Percentiles rank a stretch among this genome's conserved stretches.
Evolutionary conservation across 1,140 invertebrate genomes (phyloP).

Genomic region (Arion vulgaris): DNA sequence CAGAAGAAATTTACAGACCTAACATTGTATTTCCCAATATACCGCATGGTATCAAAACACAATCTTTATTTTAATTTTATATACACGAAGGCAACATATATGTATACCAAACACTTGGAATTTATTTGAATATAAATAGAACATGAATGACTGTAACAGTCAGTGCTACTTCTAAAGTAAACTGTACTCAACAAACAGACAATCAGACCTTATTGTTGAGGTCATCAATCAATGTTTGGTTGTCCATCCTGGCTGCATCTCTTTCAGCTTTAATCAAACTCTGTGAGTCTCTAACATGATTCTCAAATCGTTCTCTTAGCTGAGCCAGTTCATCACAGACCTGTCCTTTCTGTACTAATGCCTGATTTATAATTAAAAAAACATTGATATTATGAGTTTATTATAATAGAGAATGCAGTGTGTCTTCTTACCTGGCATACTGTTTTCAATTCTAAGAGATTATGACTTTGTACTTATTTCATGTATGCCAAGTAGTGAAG

Average conservation of each 20-base stretch:
- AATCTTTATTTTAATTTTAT: no score
- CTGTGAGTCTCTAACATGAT: constrained; percentile 54
- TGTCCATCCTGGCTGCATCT: constrained; percentile 55
- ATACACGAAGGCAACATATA: no score
- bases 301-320: constrained; percentile 57
- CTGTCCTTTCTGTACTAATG: constrained; percentile 63
- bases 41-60: no score
- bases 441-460: neutral
- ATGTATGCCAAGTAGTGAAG: no score
- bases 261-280: constrained; percentile 56
- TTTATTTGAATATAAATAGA: no score
- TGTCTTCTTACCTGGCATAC: neutral
- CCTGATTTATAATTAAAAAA: constrained; percentile 47
- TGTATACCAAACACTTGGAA: no score
- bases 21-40: no score
- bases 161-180: no score
- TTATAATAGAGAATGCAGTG: no score
- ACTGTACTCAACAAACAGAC: no score
- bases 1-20: no score
- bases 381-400: neutral
- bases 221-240: constrained; percentile 53
- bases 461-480: neutral
- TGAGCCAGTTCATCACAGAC: constrained; percentile 57
- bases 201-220: constrained; percentile 58
- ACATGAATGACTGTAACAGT: no score